Conservation (phyloP, 2,888 invertebrate species). For the Sialis lutaria region DNA sequence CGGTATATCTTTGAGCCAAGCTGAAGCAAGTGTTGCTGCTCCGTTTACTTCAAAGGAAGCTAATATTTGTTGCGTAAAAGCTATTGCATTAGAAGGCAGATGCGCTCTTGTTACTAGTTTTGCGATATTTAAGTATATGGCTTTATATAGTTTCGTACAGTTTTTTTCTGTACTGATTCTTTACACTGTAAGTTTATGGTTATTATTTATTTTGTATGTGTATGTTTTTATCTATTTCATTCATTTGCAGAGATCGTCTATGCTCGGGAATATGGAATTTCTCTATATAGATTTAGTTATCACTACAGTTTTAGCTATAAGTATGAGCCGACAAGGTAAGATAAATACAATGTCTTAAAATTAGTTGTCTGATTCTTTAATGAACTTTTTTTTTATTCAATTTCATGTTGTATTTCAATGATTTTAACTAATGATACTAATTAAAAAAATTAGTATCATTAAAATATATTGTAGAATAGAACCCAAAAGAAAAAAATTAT, state of each 20-base stretch:
- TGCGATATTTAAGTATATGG: slow-evolving; percentile 84
- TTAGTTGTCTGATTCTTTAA: neutral
- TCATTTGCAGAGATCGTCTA: slow-evolving; percentile 36
- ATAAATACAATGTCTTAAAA: neutral
- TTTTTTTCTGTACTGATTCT: slow-evolving; percentile 68
- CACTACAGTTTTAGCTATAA: slow-evolving; percentile 55
- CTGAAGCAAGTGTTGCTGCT: slow-evolving; percentile 77
- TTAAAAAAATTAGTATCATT: no score
- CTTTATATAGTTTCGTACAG: slow-evolving; percentile 76
- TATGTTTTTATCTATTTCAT: slow-evolving; percentile 5
- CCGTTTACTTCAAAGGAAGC: slow-evolving; percentile 73
- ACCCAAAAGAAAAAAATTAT: neutral
- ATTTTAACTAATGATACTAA: no score
- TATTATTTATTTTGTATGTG: slow-evolving; percentile 1
- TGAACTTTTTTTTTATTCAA: no score
- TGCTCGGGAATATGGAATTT: slow-evolving; percentile 60
- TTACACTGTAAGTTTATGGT: neutral
- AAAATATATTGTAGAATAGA: no score
- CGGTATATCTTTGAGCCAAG: slow-evolving; percentile 75
- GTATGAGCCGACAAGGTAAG: slow-evolving; percentile 42
- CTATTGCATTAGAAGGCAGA: slow-evolving; percentile 66
- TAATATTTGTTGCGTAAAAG: slow-evolving; percentile 67
- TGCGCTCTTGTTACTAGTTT: slow-evolving; percentile 80
- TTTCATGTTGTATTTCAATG: no score
- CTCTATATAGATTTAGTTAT: slow-evolving; percentile 62